These are phyloP conservation scores for Netelia inedita DNA, from an alignment of 2,888 invertebrate species.

Conservation along the genomic window DNA sequence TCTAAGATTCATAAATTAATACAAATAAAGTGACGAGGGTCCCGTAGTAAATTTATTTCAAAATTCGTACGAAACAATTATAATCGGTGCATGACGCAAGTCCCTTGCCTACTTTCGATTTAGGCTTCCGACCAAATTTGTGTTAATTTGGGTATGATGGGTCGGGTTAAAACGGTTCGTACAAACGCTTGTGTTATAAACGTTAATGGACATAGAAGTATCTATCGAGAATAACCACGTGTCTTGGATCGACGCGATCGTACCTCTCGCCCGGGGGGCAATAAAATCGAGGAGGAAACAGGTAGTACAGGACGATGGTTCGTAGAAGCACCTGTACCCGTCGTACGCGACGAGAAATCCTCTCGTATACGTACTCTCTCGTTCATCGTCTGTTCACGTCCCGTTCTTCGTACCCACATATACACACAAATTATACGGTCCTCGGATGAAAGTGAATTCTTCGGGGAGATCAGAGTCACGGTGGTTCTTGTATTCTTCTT, in stretches of 20 bases:
- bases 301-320: constrained; percentile 42
- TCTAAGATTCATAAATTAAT: too few relatives aligned
- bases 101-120: too few relatives aligned
- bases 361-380: constrained; percentile 1
- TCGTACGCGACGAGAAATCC: background rate
- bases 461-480: constrained; percentile 51
- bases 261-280: background rate
- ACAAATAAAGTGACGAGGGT: too few relatives aligned
- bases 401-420: constrained; percentile 16
- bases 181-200: too few relatives aligned
- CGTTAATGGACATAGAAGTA: background rate
- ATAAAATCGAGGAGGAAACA: constrained; percentile 39
- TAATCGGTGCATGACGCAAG: too few relatives aligned
- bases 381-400: background rate
- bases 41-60: too few relatives aligned
- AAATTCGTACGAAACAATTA: too few relatives aligned
- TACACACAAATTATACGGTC: background rate
- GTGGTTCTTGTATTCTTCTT: constrained; percentile 7
- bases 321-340: constrained; percentile 43
- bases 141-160: too few relatives aligned
- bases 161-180: too few relatives aligned
- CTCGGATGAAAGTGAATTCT: constrained; percentile 76
- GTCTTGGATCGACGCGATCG: background rate
- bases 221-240: background rate
- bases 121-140: too few relatives aligned